Conservation (phyloP, 1,140 invertebrate genomes). For the Musca vetustissima region DNA sequence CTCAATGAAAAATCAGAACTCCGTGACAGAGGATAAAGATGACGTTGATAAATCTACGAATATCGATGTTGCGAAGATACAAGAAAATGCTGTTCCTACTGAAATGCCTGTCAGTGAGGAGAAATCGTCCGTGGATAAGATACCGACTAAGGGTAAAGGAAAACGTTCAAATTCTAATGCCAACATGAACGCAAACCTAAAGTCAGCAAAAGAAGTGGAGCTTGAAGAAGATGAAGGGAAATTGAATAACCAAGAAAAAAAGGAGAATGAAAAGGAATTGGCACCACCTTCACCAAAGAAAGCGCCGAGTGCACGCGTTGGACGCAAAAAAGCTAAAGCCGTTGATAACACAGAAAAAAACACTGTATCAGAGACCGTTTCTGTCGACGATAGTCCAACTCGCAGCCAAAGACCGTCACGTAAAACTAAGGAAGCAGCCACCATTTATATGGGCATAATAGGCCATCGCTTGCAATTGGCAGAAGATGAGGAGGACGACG, state of each 20-base stretch:
- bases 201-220: conserved; percentile 28
- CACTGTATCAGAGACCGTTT: not conserved
- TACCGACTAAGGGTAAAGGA: conserved; percentile 1
- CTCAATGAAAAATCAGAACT: not conserved
- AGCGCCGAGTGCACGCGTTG: conserved; percentile 8
- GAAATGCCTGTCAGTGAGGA: not conserved
- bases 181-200: not conserved
- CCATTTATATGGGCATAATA: conserved; percentile 74
- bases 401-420: conserved; percentile 61
- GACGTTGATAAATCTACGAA: conserved; percentile 26
- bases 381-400: conserved; percentile 28
- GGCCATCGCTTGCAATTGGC: conserved; percentile 67
- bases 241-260: conserved; percentile 23
- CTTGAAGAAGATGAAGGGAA: conserved; percentile 27
- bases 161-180: not conserved
- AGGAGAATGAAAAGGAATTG: not conserved
- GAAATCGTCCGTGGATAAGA: not conserved
- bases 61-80: conserved; percentile 19
- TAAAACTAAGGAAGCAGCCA: conserved; percentile 75
- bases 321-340: conserved; percentile 25
- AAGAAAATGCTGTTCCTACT: not conserved
- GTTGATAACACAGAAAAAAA: conserved; percentile 8
- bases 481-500: conserved; percentile 64
- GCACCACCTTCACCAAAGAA: conserved; percentile 39
- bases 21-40: not conserved